Base-by-base conservation (phyloP, 2,888 invertebrate genomes). In the Mythimna albipuncta region DNA sequence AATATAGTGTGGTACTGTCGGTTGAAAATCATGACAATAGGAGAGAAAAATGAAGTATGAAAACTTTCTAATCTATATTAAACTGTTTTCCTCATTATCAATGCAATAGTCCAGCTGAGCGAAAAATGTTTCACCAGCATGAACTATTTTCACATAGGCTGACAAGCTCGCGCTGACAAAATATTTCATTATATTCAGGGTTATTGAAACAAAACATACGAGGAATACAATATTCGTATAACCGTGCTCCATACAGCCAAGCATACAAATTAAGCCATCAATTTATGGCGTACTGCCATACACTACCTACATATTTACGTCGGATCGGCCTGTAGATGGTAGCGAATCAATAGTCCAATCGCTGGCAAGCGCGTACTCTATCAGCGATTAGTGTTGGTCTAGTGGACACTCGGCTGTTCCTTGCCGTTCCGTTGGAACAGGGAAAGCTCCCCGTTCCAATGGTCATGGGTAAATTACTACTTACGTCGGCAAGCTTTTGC, bases 371-470 rank as follows among this genome's bases (percentile, higher is more conserved):
- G 90, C 92, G 93, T 91, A 92, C 94, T 96, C 95, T 94, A 95
- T 96, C 95, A 95, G 91, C 94, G 94, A 95, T 96, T 95, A 95
- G 94, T 93, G 92, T 93, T 95, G 95, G 94, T 95, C 95, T 94
- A 90, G 89, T 94, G 94, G 92, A 91, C 91, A 90, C 91, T 89
- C 91, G 91, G 90, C 90, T 91, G 85, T 82, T 92, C 90, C 93
- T 92, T 91, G 90, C 90, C 88, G 87, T 86, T 88, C 90, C 88
- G 87, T 85, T 88, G 85, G 87, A 86, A 84, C 84, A 86, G 85
- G 86, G 85, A 19, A 50, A 85, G 84, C 86, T 84, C 87, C n/a
- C n/a, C 19, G 50, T 52, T 52, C n/a, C 50, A 52, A 52, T 7
- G 87, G 84, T 85, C 86, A 85, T 87, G 88, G 88, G 85, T 88